Conservation (phyloP, 1,140 invertebrate species). For the Bombus soroeensis region DNA sequence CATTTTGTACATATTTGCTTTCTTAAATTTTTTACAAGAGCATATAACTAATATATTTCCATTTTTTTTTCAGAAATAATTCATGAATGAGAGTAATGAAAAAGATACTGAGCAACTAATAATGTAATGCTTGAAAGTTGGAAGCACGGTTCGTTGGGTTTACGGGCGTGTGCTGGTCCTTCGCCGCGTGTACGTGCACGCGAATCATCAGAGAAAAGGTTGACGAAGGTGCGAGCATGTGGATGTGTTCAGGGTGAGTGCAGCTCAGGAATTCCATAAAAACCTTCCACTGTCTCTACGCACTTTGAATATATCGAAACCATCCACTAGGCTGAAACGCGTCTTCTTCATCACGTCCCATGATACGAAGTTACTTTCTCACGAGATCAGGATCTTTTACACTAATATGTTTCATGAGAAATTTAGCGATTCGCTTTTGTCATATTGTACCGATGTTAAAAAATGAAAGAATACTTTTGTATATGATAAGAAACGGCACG, state of each 20-base stretch:
- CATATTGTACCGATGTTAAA: not conserved
- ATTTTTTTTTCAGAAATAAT: conserved; percentile 2
- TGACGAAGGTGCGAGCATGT: conserved; percentile 61
- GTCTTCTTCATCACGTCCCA: not conserved
- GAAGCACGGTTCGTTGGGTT: conserved; percentile 80
- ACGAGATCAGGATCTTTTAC: not conserved
- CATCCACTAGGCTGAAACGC: conserved; percentile 4
- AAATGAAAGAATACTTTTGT: not conserved
- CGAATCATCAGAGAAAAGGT: conserved; percentile 36
- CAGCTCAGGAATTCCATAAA: conserved; percentile 76
- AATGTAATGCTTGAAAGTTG: conserved; percentile 78
- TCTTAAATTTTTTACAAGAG: not conserved
- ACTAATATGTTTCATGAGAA: not conserved
- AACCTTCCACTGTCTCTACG: conserved; percentile 38
- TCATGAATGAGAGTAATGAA: conserved; percentile 39
- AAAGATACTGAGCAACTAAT: conserved; percentile 65
- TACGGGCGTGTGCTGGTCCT: conserved; percentile 72
- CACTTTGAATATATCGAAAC: conserved; percentile 35
- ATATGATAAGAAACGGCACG: not conserved
- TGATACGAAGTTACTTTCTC: not conserved
- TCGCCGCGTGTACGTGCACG: conserved; percentile 53
- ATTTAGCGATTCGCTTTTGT: not conserved
- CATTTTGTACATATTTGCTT: too few relatives aligned
- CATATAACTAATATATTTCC: not conserved
- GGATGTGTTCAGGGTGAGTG: conserved; percentile 80